Evolutionary conservation across 2,888 invertebrate species (phyloP), one percentile per base, ranked within the genome.

Genomic region (Steinernema hermaphroditum): DNA sequence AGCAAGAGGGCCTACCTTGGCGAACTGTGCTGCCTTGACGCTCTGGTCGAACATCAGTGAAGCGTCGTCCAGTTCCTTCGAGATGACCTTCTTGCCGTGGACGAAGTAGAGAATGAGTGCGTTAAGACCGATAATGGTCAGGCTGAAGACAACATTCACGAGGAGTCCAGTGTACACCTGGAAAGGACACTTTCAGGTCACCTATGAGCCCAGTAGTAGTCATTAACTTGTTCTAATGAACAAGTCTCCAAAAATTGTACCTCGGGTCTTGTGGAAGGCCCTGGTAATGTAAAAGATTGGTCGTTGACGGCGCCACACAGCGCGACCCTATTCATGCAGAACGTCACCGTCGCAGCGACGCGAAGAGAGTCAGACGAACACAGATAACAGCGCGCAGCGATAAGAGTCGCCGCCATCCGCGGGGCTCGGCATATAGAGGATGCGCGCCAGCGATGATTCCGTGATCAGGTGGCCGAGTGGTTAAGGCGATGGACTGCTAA

Each of bases 401-500:
- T n/a, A n/a, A n/a, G n/a, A n/a, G n/a, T n/a, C n/a, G n/a, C n/a
- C n/a, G n/a, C n/a, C n/a, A n/a, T n/a, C n/a, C n/a, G n/a, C n/a
- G n/a, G n/a, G n/a, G n/a, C n/a, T n/a, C n/a, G n/a, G n/a, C n/a
- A n/a, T n/a, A n/a, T n/a, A n/a, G n/a, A n/a, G n/a, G n/a, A n/a
- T n/a, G n/a, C n/a, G n/a, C n/a, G n/a, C n/a, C n/a, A n/a, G n/a
- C n/a, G n/a, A n/a, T n/a, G n/a, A n/a, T n/a, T n/a, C n/a, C 37
- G 62, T 62, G 62, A 62, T 72, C 75, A 75, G 78, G 78, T 79
- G 79, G 79, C 79, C 79, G 79, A 80, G 80, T 80, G 80, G 80
- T 80, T 80, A 80, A 80, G 80, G 80, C 80, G 80, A 76, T 80
- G 80, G 80, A 80, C 80, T 80, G 80, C 80, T 80, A 80, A 80